Percentiles rank a stretch among this genome's conserved stretches.
phyloP scores from a whole-genome alignment of 2,797 vertebrate species.

The Philypnodon macrostomus region DNA sequence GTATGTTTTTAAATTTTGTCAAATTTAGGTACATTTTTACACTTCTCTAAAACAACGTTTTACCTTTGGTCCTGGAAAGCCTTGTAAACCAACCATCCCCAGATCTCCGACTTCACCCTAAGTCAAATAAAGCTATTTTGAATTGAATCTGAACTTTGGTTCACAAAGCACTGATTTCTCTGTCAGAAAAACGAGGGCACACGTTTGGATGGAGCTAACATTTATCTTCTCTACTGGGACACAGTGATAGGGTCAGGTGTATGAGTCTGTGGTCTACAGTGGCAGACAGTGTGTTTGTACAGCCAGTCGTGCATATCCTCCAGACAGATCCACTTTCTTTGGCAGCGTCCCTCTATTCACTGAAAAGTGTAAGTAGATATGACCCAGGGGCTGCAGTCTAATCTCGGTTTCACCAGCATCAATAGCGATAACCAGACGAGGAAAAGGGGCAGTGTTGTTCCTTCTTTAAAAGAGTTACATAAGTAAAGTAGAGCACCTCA shows the following conservation, averaged over 20 bases:
- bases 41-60: conserved; percentile 4
- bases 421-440: conserved; percentile 39
- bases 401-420: conserved; percentile 57
- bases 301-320: conserved; percentile 64
- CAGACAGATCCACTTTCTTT: conserved; percentile 55
- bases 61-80: conserved; percentile 93
- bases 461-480: conserved; percentile 55
- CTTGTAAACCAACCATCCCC: conserved; percentile 89
- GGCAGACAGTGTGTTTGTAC: conserved; percentile 56
- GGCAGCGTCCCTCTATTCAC: conserved; percentile 45
- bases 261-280: conserved; percentile 49
- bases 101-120: conserved; percentile 86
- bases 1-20: background rate
- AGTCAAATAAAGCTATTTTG: conserved; percentile 14
- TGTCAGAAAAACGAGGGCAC: conserved; percentile 27
- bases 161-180: conserved; percentile 13
- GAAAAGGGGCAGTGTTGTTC: conserved; percentile 31
- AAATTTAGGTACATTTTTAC: background rate
- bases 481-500: conserved; percentile 64
- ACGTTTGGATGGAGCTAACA: conserved; percentile 27
- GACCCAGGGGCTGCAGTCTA: conserved; percentile 50
- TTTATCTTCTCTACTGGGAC: conserved; percentile 17
- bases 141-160: background rate
- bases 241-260: conserved; percentile 31
- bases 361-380: conserved; percentile 59